Percentiles rank a stretch among this genome's conserved stretches.
These are phyloP conservation scores for Lumbricus terrestris DNA, from an alignment of 2,888 invertebrate genomes.

Conservation along the genomic window DNA sequence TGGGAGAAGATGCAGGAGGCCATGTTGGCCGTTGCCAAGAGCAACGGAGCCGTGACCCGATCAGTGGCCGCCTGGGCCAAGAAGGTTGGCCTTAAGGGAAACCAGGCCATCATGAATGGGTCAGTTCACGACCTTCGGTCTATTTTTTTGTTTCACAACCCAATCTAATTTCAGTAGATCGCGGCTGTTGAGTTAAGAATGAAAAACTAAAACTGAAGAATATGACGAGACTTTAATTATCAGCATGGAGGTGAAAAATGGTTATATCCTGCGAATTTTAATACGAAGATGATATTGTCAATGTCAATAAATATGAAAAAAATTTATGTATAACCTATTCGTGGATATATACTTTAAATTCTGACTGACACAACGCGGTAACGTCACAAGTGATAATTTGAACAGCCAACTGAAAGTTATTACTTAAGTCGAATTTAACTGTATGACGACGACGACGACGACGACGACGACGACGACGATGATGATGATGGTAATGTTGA, in stretches of 20 bases:
- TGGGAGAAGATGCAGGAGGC: constrained; percentile 91
- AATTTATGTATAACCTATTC: too few species aligned
- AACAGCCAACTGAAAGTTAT: too few species aligned
- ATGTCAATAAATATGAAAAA: neutral
- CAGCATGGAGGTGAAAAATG: neutral
- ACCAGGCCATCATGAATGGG: constrained; percentile 19
- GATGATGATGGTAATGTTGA: neutral
- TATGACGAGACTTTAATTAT: neutral
- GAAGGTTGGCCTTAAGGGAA: constrained; percentile 19
- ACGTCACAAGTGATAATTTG: too few species aligned
- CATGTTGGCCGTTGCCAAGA: constrained; percentile 72
- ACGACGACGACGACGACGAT: neutral
- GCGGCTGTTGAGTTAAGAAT: neutral
- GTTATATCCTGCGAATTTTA: neutral
- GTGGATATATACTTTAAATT: too few species aligned
- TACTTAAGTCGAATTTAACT: too few species aligned
- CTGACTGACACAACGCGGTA: too few species aligned
- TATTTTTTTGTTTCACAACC: neutral
- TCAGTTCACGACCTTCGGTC: constrained; percentile 56
- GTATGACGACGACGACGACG: too few species aligned
- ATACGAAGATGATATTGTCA: neutral
- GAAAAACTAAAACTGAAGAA: neutral
- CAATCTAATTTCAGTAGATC: neutral
- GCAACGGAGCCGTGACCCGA: constrained; percentile 11
- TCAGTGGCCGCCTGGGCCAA: constrained; percentile 19